Base-by-base conservation (phyloP, 2,797 vertebrate species). In the Epinephelus awoara region DNA sequence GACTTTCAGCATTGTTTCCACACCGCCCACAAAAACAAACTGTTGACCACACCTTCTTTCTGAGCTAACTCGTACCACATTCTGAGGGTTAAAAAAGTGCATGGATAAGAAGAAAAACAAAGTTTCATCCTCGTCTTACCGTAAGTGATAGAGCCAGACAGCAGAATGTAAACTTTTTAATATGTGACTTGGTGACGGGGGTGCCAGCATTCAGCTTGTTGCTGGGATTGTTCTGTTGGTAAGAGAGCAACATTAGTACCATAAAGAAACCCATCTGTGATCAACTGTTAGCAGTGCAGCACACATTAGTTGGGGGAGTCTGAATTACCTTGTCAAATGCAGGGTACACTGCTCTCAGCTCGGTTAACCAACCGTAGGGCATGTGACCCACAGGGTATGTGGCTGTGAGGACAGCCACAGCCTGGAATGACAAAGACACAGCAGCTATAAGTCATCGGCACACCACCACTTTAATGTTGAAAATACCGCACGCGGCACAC, bases 331-430 rank as follows among this genome's bases (percentile, higher is more conserved):
- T 98, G 93, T 99, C 97, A 87, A 99, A 99, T 69, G 98, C 98
- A n/a, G 98, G 98, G 86, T 98, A 99, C 19, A 99, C 95, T 5
- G 98, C 97, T 62, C 98, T 96, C 81, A 99, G 96, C 79, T 99
- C 98, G 4, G 98, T 99, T 80, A 99, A 76, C 98, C 98, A 99
- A 65, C 98, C 98, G 21, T 99, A 99, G 0, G 98, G 98, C 98
- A 99, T 99, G 92, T 99, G 98, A 88, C 98, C 98, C 89, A 99
- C 98, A 0, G 98, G 98, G 89, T 99, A 99, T 0, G 98, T 98
- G 64, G 98, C 98, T 40, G 98, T 99, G 90, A 99, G 92, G 86
- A 99, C 98, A 0, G 98, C 98, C 85, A 99, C 98, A 0, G 98
- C 98, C 98, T 99, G 85, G 0, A 91, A 93, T 77, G 72, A 87